Evolutionary conservation across 1,140 invertebrate species (phyloP).

Genomic region (Bombyx mandarina): DNA sequence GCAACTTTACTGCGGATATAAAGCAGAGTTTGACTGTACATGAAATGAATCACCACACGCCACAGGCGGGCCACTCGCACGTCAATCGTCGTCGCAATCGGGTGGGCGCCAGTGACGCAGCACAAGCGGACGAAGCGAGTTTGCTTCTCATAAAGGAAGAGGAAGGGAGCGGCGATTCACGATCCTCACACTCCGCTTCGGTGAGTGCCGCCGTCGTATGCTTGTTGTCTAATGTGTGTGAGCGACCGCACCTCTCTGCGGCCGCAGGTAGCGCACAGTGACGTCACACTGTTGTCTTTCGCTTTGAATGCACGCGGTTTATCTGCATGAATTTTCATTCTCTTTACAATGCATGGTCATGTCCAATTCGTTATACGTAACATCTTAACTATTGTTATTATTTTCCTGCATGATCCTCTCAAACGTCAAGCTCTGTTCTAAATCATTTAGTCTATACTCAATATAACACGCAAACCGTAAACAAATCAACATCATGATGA

Average conservation of each 20-base stretch:
- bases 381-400: too few relatives aligned
- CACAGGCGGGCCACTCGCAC: constrained; percentile 75
- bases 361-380: too few relatives aligned
- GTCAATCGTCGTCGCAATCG: constrained; percentile 74
- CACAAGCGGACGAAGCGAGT: constrained; percentile 21
- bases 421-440: too few relatives aligned
- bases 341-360: too few relatives aligned
- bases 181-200: constrained; percentile 50
- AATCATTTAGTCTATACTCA: too few relatives aligned
- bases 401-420: too few relatives aligned
- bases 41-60: constrained; percentile 90
- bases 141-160: constrained; percentile 49
- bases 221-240: constrained; percentile 18
- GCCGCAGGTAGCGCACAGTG: constrained; percentile 24
- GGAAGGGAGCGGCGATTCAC: constrained; percentile 61
- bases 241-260: constrained; percentile 34
- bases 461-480: too few relatives aligned
- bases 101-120: constrained; percentile 78
- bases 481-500: too few relatives aligned
- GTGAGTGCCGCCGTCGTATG: constrained; percentile 43
- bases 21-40: constrained; percentile 94
- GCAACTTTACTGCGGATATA: constrained; percentile 93
- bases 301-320: too few relatives aligned
- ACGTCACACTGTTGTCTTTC: constrained; percentile 30
- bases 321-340: too few relatives aligned